Evolutionary conservation across 30 jellyfish, hydroid and myxozoan species (phyloP), one percentile per base, ranked within the genome.

Genomic region (Morbakka virulenta): DNA sequence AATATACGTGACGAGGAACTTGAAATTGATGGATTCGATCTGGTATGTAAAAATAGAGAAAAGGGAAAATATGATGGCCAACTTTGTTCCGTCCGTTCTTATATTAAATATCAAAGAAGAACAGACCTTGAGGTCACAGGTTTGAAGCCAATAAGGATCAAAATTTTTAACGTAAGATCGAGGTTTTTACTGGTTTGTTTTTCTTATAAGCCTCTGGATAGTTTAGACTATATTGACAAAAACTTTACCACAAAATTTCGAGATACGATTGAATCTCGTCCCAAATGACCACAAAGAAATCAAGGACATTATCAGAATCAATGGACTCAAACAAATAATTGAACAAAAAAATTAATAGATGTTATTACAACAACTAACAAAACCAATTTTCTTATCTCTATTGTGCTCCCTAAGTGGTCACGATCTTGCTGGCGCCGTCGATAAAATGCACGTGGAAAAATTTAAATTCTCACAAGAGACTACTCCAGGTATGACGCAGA

Each of bases 241-340:
- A 52, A 80, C 86, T 80, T 67, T 71, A 30, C 72, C 20, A 2
- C 92, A 50, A 80, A 80, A 80, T 82, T 71, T 72, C 68, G 72
- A 57, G 82, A 82, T 72, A 71, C 72, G 87, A 57, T 71, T 32
- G 88, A 82, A 32, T 63, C 83, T 67, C 72, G 80, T 71, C 94
- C 89, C 94, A 52, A 64, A 77, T 50, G 94, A 82, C 88, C 94
- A 82, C 82, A 53, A 57, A 57, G 94, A 82, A 33, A 52, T 82
- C 35, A 82, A 82, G 72, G 94, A 61, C 48, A 61, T 82, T 47
- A 53, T 78, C 76, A 65, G 83, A 30, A 64, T 49, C 72, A 64
- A 78, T 78, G 89, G 89, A 17, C 47, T 78, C 65, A 78, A 64
- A 67, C 85, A 64, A 33, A 0, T 47, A 30, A 63, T 67, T 41